These are phyloP conservation scores for Pelvicachromis taeniatus DNA, from an alignment of 2,113 vertebrate genomes.

Conservation along the genomic window DNA sequence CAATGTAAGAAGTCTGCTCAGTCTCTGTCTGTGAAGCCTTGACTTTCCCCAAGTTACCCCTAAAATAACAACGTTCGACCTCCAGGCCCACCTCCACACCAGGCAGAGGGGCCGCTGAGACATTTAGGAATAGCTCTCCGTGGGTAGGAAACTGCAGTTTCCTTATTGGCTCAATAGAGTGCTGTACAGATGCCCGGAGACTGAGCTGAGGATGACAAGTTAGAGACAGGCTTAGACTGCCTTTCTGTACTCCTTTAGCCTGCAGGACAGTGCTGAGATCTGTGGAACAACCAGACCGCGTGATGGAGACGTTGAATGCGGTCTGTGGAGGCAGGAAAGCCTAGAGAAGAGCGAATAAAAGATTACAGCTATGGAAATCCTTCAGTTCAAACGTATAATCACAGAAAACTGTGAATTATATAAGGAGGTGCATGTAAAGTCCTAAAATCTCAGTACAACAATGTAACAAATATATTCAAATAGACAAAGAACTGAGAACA, in stretches of 20 bases:
- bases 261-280: conserved; percentile 42
- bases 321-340: conserved; percentile 47
- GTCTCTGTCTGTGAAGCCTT: conserved; percentile 21
- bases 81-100: conserved; percentile 51
- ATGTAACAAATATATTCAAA: not conserved
- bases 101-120: conserved; percentile 6
- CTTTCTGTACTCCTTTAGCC: conserved; percentile 30
- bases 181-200: conserved; percentile 56
- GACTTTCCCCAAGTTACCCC: conserved; percentile 41
- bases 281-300: conserved; percentile 39
- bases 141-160: conserved; percentile 63
- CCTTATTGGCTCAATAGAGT: conserved; percentile 60
- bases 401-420: not conserved
- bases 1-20: conserved; percentile 44
- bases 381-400: not conserved
- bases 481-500: not conserved
- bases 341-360: conserved; percentile 43
- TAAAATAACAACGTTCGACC: conserved; percentile 70
- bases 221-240: conserved; percentile 38
- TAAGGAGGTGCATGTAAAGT: not conserved
- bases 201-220: not conserved
- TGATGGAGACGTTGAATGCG: conserved; percentile 68
- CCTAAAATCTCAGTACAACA: not conserved
- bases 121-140: conserved; percentile 54
- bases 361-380: not conserved